Evolutionary conservation across 2,113 vertebrate species (phyloP).

Genomic region (Paratilapia polleni): DNA sequence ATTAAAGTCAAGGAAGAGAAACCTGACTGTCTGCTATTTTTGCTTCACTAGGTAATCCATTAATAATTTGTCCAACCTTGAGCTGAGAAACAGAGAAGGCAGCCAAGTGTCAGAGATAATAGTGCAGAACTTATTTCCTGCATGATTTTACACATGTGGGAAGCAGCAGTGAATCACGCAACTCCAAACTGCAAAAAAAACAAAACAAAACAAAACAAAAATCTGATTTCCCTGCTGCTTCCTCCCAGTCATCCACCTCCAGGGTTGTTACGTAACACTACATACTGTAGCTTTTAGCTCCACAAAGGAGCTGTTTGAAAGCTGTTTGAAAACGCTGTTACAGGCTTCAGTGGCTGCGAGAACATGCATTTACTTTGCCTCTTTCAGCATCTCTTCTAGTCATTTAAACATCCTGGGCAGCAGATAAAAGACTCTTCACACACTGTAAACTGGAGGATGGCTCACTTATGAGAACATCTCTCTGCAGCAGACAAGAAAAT

Average conservation of each 20-base stretch:
- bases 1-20: neutral
- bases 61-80: neutral
- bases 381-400: constrained; percentile 17
- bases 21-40: neutral
- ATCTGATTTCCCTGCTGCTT: constrained; percentile 39
- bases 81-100: neutral
- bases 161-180: constrained; percentile 35
- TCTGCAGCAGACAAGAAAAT: neutral
- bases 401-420: constrained; percentile 24
- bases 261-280: constrained; percentile 63
- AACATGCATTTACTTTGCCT: constrained; percentile 25
- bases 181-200: constrained; percentile 6
- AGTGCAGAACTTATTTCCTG: constrained; percentile 20
- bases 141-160: constrained; percentile 45
- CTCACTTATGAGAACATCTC: neutral
- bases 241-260: constrained; percentile 61
- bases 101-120: constrained; percentile 10
- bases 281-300: constrained; percentile 56
- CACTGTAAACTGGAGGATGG: neutral
- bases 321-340: constrained; percentile 42
- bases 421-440: constrained; percentile 26
- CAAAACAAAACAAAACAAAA: too few species aligned
- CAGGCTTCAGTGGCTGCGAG: constrained; percentile 32
- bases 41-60: neutral
- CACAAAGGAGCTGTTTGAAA: constrained; percentile 49